Base-by-base conservation (phyloP, 1,140 invertebrate species). In the Maniola jurtina region DNA sequence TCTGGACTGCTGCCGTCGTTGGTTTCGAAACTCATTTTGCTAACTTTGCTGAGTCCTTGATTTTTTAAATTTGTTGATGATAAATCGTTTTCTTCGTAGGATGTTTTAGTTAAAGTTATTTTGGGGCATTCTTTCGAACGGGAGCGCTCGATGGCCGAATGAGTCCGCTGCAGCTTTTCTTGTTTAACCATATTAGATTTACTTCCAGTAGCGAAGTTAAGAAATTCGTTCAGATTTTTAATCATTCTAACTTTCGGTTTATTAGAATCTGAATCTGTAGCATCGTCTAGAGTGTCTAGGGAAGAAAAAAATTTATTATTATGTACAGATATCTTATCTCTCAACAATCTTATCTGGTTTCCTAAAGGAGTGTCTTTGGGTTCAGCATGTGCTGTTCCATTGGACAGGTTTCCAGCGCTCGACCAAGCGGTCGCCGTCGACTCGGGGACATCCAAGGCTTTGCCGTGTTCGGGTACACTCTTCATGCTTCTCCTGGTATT, bases 141-240 rank as follows among this genome's bases (percentile, higher is more conserved):
- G 8, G 68, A 73, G 10, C 64, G 72, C 64, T 88, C 87, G 54
- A 83, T 78, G 15, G 66, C 77, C 0, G 82, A 88, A 71, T 83
- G 74, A 10, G 86, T 83, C 71, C 84, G 71, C 64, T 83, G 80
- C 34, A 84, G 64, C 61, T 82, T 87, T 35, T 88, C 85, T 45
- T 74, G 79, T 61, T 80, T 82, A 3, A 74, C 50, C 47, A 67
- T 71, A 63, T 81, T 91, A 61, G 85, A 92, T 84, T 94, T 95
- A 76, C 93, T 94, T 1, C 93, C 90, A 10, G 93, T 92, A 13
- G 95, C 93, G 76, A 96, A 95, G 73, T 95, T 96, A 0, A 96
- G 89, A 81, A 96, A 96, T 84, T 96, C 95, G 74, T 96, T 96
- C n/a, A 96, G 91, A 89, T 96, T 96, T 83, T 95, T 96, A 1